Percentiles rank a stretch among this genome's conserved stretches.
phyloP scores from a whole-genome alignment of 1,140 invertebrate species.

The Augochlora pura region DNA sequence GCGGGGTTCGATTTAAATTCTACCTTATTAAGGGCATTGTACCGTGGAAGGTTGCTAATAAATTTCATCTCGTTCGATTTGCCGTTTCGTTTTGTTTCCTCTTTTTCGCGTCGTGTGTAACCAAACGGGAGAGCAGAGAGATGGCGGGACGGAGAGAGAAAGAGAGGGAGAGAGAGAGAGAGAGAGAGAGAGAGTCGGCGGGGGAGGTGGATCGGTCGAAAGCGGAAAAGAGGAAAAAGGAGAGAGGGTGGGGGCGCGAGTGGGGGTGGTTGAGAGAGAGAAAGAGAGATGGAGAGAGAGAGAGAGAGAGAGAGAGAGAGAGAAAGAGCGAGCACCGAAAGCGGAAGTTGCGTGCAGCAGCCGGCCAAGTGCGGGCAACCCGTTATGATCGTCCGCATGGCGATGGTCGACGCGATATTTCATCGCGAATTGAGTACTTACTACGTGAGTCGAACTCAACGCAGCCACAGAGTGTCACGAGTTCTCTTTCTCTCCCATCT shows the following conservation, averaged over 20 bases:
- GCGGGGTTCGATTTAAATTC: slow-evolving; percentile 49
- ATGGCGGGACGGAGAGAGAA: neutral
- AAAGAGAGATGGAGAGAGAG: slow-evolving; percentile 25
- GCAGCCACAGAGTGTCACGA: slow-evolving; percentile 68
- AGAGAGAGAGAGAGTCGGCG: neutral
- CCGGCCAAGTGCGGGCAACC: slow-evolving; percentile 67
- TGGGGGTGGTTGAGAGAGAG: neutral
- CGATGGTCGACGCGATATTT: slow-evolving; percentile 71
- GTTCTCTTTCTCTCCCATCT: slow-evolving; percentile 38
- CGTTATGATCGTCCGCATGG: slow-evolving; percentile 69
- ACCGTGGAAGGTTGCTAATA: slow-evolving; percentile 36
- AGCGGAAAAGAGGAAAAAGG: neutral
- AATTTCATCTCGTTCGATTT: slow-evolving; percentile 53
- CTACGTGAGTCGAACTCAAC: slow-evolving; percentile 71
- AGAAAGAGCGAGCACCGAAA: slow-evolving; percentile 47
- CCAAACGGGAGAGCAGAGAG: neutral
- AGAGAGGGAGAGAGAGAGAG: neutral
- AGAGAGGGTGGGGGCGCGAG: neutral
- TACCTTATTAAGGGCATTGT: slow-evolving; percentile 58
- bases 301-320: slow-evolving; percentile 27
- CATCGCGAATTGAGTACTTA: slow-evolving; percentile 74
- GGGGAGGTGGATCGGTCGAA: neutral
- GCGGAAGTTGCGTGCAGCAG: slow-evolving; percentile 71
- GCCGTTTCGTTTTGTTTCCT: neutral
- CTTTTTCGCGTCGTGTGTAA: slow-evolving; percentile 13